Base-by-base conservation (phyloP, 2,113 vertebrate genomes). In the Noctilio leporinus region DNA sequence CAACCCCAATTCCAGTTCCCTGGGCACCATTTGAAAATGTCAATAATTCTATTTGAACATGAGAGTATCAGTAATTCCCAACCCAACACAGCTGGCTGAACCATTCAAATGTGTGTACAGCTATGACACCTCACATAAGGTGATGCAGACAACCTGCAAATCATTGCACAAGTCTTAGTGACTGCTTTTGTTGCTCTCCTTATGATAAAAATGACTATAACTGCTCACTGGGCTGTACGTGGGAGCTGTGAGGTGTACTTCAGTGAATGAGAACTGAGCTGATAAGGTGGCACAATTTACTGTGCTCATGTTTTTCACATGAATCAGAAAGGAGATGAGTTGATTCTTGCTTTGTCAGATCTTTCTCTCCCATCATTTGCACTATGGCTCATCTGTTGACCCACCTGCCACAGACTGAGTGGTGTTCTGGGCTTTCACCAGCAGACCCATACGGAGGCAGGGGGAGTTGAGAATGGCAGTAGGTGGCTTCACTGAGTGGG, bases 151-250 rank as follows among this genome's bases (percentile, higher is more conserved):
- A 76, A 30, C 12, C 45, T 78, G 47, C 11, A 45, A 15, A 73
- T 62, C 22, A 4, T 22, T 1, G 4, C 2, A 28, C 9, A 24
- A 16, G 67, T 10, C 45, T 70, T 49, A 10, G 3, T 1, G 20
- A n/a, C 17, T 30, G 10, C 67, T 67, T 19, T 40, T 33, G 33
- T 11, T 47, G 51, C 45, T 57, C 4, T 11, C 4, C 16, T 49
- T 28, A 67, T 4, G 7, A 16, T 10, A 45, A 47, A 73, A 16
- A 33, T 22, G 40, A 12, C 28, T 8, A 0, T 26, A 26, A 16
- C 22, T 12, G 45, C 28, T 59, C n/a, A 19, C 30, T 10, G 65
- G 33, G 33, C 22, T 10, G 28, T 33, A 10, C 26, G 1, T 0
- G 17, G 4, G 59, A 69, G 20, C 20, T 19, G 7, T 4, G 30